Conservation (phyloP, 2,888 invertebrate species). For the Anthophora plumipes region DNA sequence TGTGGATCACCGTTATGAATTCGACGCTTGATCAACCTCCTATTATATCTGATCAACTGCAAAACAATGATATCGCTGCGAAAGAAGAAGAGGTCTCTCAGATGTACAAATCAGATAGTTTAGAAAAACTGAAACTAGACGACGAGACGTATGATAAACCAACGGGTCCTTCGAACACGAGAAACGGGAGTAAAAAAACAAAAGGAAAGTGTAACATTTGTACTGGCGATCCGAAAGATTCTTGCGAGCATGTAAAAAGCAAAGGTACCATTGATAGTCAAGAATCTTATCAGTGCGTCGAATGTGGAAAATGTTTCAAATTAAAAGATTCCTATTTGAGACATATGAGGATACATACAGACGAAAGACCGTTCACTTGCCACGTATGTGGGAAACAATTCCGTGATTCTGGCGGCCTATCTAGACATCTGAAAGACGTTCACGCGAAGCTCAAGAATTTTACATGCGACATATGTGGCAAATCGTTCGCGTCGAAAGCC, state of each 20-base stretch:
- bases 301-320: slow-evolving; percentile 85
- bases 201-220: slow-evolving; percentile 55
- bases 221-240: slow-evolving; percentile 11
- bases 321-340: slow-evolving; percentile 85
- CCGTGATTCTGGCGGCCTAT: slow-evolving; percentile 81
- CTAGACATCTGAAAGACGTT: slow-evolving; percentile 82
- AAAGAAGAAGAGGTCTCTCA: slow-evolving; percentile 56
- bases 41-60: slow-evolving; percentile 53
- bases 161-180: neutral
- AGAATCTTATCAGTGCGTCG: slow-evolving; percentile 81
- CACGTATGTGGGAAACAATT: slow-evolving; percentile 84
- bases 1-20: slow-evolving; percentile 69
- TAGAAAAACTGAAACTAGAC: slow-evolving; percentile 18
- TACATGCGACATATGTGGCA: slow-evolving; percentile 80
- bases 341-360: slow-evolving; percentile 85
- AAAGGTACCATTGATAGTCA: slow-evolving; percentile 24
- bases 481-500: slow-evolving; percentile 81
- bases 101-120: slow-evolving; percentile 28
- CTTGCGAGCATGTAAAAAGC: slow-evolving; percentile 40
- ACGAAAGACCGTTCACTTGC: slow-evolving; percentile 83
- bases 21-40: slow-evolving; percentile 54
- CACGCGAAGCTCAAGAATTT: slow-evolving; percentile 82
- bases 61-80: slow-evolving; percentile 44
- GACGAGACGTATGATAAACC: slow-evolving; percentile 8
- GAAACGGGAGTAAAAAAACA: slow-evolving; percentile 27